Evolutionary conservation across 1,140 invertebrate species (phyloP), one percentile per base, ranked within the genome.

Genomic region (Aphelenchoides besseyi): DNA sequence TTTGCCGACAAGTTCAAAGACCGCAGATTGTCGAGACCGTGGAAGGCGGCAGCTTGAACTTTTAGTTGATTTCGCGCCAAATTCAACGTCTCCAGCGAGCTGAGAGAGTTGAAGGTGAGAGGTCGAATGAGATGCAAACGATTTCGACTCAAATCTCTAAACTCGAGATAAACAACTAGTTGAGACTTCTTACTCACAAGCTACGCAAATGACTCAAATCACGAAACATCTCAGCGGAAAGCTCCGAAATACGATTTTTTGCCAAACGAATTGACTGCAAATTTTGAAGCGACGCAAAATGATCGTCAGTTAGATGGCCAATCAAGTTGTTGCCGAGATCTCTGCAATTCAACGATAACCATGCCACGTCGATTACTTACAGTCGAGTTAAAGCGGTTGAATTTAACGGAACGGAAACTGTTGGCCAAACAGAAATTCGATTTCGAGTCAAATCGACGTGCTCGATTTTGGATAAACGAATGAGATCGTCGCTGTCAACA

Each of bases 31-130:
- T 59, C 55, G 55, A 18, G 5, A 23, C 55, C 55, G 55, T 59
- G 55, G 55, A 59, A 59, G 55, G 5, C 5, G 18, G 5, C 55
- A 5, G 55, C 26, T 33, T 59, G 55, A 33, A 59, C 18, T 5
- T 59, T 59, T 59, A 59, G 5, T 59, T 59, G 55, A 59, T 59
- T 59, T 59, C 55, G 26, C 55, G 55, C 55, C 55, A 59, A 59
- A 59, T 59, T 59, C 55, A 59, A 59, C 26, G 5, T 5, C 32
- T 59, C 18, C 18, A 59, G 18, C 5, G 55, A 5, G 32, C 26
- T 29, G 5, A 59, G 18, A 8, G 55, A 59, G 18, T 23, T 18
- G 18, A 59, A 59, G 5, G 18, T 8, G 18, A 59, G 55, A 8
- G 55, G 5, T 28, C 5, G 55, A 23, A 59, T 5, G 5, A 59